Base-by-base conservation (phyloP, 53 echinoderm and acorn worm genomes). In the Astropecten irregularis region DNA sequence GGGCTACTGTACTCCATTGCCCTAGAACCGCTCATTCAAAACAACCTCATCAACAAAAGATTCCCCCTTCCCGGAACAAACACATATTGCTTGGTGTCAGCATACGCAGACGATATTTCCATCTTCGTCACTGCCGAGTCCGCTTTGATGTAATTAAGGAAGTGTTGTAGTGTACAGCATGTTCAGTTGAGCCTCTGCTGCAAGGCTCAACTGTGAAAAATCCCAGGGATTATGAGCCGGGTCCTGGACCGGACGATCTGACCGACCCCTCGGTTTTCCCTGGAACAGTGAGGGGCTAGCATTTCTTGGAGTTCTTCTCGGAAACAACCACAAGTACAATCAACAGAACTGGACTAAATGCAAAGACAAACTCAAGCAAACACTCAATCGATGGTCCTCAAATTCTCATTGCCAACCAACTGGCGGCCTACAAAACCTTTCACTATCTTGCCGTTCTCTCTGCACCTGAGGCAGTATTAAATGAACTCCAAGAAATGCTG, bases 291-390 rank as follows among this genome's bases (percentile, higher is more conserved):
- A 82, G 4, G 66, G 66, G 9, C 36, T 82, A 3, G 33, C 34
- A 3, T 82, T 82, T 82, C 82, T 82, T 81, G 82, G 82, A 63
- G 82, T 82, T 66, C 66, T 66, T 33, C 61, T 82, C 10, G 82
- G 82, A 14, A 82, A 82, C 30, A 79, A 11, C 18, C 40, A 60
- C 25, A 79, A 20, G 1, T 61, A 79, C 26, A 61, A 40, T n/a
- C 40, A 79, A 22, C 62, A 39, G 44, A 79, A 61, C 47, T 79
- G 81, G 73, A 69, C 47, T 34, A 32, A 67, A 4, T 67, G 67
- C 42, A 67, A 67, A 40, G 40, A 40, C 3, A 40, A 67, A 40
- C 29, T 71, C 3, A 28, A 19, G 3, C 4, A 69, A 69, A 44
- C 47, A 3, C 27, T 46, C 14, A 6, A 2, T 10, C 21, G 9